phyloP scores from a whole-genome alignment of 2,797 vertebrate species.

The Spinus pinus region DNA sequence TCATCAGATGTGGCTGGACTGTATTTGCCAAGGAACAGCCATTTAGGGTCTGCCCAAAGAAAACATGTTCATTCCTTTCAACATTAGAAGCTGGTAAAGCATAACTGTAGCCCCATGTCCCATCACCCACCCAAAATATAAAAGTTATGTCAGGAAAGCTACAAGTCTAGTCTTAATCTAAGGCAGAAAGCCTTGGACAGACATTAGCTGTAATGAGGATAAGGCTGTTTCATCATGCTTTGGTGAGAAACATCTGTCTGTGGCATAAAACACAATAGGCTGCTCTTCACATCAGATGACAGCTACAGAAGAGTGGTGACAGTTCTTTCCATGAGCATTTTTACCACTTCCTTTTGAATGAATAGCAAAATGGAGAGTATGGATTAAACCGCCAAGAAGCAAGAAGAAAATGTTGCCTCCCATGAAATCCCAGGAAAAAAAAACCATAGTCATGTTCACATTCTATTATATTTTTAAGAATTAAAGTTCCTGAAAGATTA shows the following conservation, averaged over 20 bases:
- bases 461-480: neutral
- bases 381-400: neutral
- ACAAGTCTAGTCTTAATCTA: neutral
- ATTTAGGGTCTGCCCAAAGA: constrained; percentile 18
- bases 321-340: neutral
- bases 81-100: neutral
- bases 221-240: neutral
- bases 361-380: neutral
- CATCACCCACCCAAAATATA: neutral
- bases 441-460: neutral
- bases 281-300: neutral
- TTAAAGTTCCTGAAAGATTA: neutral
- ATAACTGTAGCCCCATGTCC: neutral
- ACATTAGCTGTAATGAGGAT: neutral
- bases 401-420: neutral
- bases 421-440: neutral
- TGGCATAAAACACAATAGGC: neutral
- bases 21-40: constrained; percentile 30
- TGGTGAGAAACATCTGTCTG: neutral
- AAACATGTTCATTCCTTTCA: neutral
- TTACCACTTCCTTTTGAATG: neutral
- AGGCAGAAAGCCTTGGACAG: neutral
- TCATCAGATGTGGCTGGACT: neutral
- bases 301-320: neutral
- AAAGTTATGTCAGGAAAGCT: neutral